phyloP scores from a whole-genome alignment of 2,113 vertebrate genomes.

The Scytalopus superciliaris region DNA sequence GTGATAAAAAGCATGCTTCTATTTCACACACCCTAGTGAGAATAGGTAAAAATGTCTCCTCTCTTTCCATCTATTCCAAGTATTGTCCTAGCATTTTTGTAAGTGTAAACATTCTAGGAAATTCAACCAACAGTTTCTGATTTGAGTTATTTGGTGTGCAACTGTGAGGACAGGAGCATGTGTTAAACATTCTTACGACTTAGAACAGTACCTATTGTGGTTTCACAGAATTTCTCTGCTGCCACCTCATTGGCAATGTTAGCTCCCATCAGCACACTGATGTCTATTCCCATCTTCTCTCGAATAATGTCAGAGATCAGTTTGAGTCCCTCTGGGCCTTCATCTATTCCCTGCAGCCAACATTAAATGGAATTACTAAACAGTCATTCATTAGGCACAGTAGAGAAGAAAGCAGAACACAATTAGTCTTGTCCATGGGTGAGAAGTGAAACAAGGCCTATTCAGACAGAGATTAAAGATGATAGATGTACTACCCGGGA shows the following conservation, averaged over 20 bases:
- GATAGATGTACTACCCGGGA: neutral
- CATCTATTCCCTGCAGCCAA: conserved; percentile 85
- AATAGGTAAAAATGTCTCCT: neutral
- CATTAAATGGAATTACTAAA: conserved; percentile 1
- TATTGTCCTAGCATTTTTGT: neutral
- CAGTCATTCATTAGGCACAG: neutral
- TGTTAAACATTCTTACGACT: neutral
- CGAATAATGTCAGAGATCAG: conserved; percentile 93
- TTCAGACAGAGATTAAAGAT: neutral
- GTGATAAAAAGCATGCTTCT: neutral
- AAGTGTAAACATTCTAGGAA: neutral
- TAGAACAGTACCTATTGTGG: conserved; percentile 84
- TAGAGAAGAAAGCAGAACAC: neutral
- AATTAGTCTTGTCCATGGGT: neutral
- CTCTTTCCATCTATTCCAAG: neutral
- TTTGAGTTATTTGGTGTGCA: neutral
- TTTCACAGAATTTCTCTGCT: conserved; percentile 93
- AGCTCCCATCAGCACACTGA: conserved; percentile 94
- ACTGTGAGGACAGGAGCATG: neutral
- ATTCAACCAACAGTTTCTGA: neutral
- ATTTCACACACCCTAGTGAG: neutral
- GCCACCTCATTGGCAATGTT: conserved; percentile 94
- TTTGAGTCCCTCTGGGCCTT: conserved; percentile 87
- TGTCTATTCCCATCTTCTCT: conserved; percentile 91
- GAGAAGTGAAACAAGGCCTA: neutral